Evolutionary conservation across 2,888 invertebrate species (phyloP), one percentile per base, ranked within the genome.

Genomic region (Xestobium rufovillosum): DNA sequence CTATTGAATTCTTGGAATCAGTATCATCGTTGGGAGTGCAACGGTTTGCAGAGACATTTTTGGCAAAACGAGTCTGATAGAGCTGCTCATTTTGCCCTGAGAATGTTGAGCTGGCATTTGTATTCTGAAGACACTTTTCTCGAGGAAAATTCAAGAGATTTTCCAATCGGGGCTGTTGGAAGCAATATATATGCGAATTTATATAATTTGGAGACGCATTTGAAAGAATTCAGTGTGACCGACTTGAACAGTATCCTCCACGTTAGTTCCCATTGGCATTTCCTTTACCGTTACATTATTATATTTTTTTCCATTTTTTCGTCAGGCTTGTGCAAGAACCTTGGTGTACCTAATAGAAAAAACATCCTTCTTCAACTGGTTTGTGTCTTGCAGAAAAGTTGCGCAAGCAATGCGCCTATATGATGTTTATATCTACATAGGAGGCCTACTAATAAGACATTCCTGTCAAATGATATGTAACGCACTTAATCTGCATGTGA

Each of bases 21-120:
- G 11, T 54, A 50, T 33, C 55, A 55, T 34, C 38, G 31, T 26
- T 55, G 47, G 41, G 55, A 55, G 33, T 55, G 55, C 43, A 52
- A 50, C 25, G 55, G 50, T 9, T 34, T 54, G 1, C 54, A 55
- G 28, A 45, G 52, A 33, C 51, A 51, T 36, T 50, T 49, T 37
- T 55, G 54, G 52, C 2, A 15, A 29, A 26, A n/a, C 6, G 23
- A n/a, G n/a, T n/a, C n/a, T n/a, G n/a, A n/a, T n/a, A n/a, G n/a
- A n/a, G n/a, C 41, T 28, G 39, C 31, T 30, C 54, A 55, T 33
- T 29, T 54, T 14, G 47, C 53, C 9, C 43, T 55, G 29, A 42
- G 54, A 31, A 51, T 52, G 44, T 39, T 54, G 44, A n/a, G n/a
- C n/a, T n/a, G n/a, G n/a, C n/a, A n/a, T n/a, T 42, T 55, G 26